phyloP scores from a whole-genome alignment of 1,140 invertebrate genomes.

The Ceratosolen solmsi region DNA sequence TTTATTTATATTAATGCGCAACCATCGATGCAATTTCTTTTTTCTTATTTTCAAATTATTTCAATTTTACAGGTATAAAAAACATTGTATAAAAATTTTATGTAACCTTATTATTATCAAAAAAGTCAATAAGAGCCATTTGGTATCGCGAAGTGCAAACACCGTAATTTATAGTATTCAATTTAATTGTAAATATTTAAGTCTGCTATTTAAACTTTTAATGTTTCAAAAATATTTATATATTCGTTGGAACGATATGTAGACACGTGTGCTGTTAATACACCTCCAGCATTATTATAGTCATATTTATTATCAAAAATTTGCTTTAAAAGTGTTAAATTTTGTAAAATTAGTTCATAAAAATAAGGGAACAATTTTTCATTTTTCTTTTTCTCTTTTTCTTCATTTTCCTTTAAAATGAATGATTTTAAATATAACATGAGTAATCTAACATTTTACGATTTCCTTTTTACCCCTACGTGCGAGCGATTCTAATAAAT shows the following conservation, averaged over 20 bases:
- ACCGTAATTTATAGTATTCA: constrained; percentile 4
- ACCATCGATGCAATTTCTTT: no score
- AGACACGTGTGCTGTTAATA: not conserved
- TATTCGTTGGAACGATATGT: not conserved
- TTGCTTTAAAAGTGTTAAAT: not conserved
- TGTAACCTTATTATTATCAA: not conserved
- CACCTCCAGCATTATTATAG: not conserved
- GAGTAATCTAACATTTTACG: no score
- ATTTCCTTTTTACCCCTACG: no score
- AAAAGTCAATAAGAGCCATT: not conserved
- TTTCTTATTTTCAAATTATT: not conserved
- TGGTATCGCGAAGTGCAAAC: not conserved
- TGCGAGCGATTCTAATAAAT: no score
- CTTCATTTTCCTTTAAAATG: not conserved
- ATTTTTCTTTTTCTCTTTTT: not conserved
- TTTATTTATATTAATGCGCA: no score
- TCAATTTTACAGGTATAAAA: not conserved
- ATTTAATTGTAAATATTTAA: constrained; percentile 3
- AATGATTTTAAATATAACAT: not conserved
- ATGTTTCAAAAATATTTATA: constrained; percentile 25
- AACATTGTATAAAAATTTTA: not conserved
- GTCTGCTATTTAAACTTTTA: not conserved
- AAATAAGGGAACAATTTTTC: not conserved
- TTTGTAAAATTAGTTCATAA: not conserved
- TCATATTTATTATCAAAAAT: not conserved